Conservation (phyloP, 2,888 invertebrate species). For the Trachelus tabidus region DNA sequence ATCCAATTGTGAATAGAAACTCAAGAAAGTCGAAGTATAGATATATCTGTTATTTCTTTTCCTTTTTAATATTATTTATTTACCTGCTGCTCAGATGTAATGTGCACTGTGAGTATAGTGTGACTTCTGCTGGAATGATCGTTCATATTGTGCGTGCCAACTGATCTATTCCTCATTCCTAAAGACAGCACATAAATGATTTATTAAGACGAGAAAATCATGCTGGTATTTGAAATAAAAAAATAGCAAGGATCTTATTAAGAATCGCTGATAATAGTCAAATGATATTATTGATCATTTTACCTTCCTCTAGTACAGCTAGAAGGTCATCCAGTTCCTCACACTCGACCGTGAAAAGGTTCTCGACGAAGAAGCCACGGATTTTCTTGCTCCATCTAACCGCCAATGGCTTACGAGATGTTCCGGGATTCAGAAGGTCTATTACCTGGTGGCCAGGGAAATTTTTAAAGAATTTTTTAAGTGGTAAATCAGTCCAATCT, state of each 20-base stretch:
- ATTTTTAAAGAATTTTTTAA: neutral
- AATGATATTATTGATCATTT: conserved; percentile 24
- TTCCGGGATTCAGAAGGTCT: conserved; percentile 91
- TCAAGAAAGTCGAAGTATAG: neutral
- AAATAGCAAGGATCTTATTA: neutral
- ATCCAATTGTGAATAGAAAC: conserved; percentile 8
- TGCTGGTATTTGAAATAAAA: neutral
- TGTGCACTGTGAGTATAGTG: conserved; percentile 89
- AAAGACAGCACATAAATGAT: conserved; percentile 17
- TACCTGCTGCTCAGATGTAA: conserved; percentile 86
- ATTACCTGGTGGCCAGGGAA: conserved; percentile 76
- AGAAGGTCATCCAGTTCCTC: conserved; percentile 91
- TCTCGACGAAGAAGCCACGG: conserved; percentile 94
- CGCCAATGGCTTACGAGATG: conserved; percentile 82
- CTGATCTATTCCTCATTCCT: conserved; percentile 91
- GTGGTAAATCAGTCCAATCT: neutral
- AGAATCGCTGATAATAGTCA: conserved; percentile 5
- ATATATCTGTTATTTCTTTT: neutral
- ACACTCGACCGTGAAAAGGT: conserved; percentile 95
- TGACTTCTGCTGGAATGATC: conserved; percentile 93
- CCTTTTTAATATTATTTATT: conserved; percentile 6
- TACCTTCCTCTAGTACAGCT: conserved; percentile 95
- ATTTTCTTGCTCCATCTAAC: conserved; percentile 96
- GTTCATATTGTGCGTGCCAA: conserved; percentile 93
- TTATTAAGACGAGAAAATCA: neutral